Evolutionary conservation across 2,797 vertebrate species (phyloP), one percentile per base, ranked within the genome.

Genomic region (Chelmon rostratus): DNA sequence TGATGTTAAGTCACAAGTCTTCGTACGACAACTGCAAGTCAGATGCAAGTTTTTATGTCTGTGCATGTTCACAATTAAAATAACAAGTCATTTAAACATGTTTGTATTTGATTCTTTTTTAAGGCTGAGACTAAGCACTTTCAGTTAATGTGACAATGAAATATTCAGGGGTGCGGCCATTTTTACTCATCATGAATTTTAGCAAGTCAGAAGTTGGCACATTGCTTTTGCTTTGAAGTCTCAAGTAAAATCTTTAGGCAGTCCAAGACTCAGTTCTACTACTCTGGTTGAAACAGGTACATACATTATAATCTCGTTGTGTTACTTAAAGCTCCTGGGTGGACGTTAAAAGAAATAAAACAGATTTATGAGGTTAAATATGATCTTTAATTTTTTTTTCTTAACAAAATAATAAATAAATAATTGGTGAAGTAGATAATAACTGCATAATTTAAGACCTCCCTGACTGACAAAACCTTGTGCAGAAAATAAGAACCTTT

Each of bases 401-500:
- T n/a, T n/a, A n/a, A n/a, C n/a, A n/a, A n/a, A n/a, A n/a, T n/a
- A n/a, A n/a, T n/a, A n/a, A n/a, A n/a, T n/a, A n/a, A n/a, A n/a
- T n/a, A n/a, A n/a, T n/a, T n/a, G n/a, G n/a, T n/a, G n/a, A n/a
- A 16, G 10, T 38, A 38, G 28, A 47, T 56, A 35, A 78, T 59
- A 6, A 16, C 19, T 4, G 5, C 21, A 53, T 47, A 35, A 23
- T 68, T 40, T 19, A 16, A 33, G 5, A 16, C 42, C 8, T 33
- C 13, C 15, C 15, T 68, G 37, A 63, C 50, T 67, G 53, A 72
- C 18, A 65, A 54, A 58, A 4, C 3, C 8, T 38, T 25, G 16
- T 31, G 19, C 40, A 57, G 47, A 58, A 61, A 68, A 73, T 49
- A 64, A 67, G 31, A 79, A 57, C 40, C 63, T 73, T 58, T 23